Base-by-base conservation (phyloP, 2,888 invertebrate species). In the Ochropleura leucogaster region DNA sequence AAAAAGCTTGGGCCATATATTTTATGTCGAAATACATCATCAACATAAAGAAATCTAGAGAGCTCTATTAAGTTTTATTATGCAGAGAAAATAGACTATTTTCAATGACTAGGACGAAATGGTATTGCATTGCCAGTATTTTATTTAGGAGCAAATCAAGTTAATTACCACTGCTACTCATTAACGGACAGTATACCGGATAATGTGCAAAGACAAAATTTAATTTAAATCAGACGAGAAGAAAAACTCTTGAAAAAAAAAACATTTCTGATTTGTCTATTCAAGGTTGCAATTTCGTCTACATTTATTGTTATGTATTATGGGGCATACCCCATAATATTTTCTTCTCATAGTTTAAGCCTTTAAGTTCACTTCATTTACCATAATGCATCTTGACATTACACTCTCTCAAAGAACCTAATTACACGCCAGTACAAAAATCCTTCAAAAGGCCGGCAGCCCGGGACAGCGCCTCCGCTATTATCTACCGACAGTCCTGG, bases 401-500 rank as follows among this genome's bases (percentile, higher is more conserved):
- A 72, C 53, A 69, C 7, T 55, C 30, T 70, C 46, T 30, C 47
- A 77, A 82, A 78, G 73, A 66, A 67, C 64, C 70, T 84, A 86
- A 86, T 83, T 79, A 82, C 60, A 72, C 53, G 59, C n/a, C 64
- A 44, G 57, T 74, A 78, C 74, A 74, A 80, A 80, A 80, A 68
- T 66, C 70, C 63, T 65, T 53, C 75, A 72, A 80, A 84, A 79
- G 72, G 67, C 65, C 49, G 6, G 30, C 55, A 77, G 79, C 76
- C 84, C 70, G 82, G 82, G 86, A 78, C 76, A 68, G 40, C 62
- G 77, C 83, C 86, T 84, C 88, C 82, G 82, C 85, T 86, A 88
- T 87, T 87, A 85, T 84, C 85, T 79, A 76, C 83, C 79, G 80
- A 82, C 84, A 85, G 85, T 85, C 80, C 87, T 83, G 73, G 84